Evolutionary conservation across 2,113 vertebrate genomes (phyloP).

Genomic region (Mormoops blainvillei): DNA sequence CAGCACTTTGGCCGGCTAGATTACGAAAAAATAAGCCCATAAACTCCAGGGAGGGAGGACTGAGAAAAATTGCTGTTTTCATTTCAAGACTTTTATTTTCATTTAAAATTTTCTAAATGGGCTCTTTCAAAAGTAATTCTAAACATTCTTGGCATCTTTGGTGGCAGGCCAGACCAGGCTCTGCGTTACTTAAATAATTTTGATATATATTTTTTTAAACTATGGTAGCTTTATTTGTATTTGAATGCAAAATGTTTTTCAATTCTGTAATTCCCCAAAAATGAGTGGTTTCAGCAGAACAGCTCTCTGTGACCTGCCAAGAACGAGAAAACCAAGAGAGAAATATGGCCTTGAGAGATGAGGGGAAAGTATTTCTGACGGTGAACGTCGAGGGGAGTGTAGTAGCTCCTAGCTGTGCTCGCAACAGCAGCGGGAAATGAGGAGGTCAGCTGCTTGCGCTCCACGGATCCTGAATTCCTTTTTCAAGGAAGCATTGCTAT

Average conservation of each 20-base stretch:
- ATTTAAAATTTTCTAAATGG: constrained; percentile 9
- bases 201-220: neutral
- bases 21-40: neutral
- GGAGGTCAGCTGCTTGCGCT: neutral
- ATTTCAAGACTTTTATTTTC: constrained; percentile 21
- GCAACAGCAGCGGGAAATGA: neutral
- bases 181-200: constrained; percentile 20
- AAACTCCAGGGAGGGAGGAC: neutral
- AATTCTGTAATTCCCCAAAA: neutral
- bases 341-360: neutral
- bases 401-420: neutral
- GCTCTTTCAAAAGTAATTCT: constrained; percentile 40
- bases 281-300: neutral
- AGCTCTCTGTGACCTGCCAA: neutral
- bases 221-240: neutral
- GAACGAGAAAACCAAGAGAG: neutral
- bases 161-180: neutral
- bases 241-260: constrained; percentile 40
- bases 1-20: neutral
- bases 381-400: neutral
- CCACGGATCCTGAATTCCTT: neutral
- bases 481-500: neutral
- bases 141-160: constrained; percentile 27
- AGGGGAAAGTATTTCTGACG: neutral
- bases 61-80: constrained; percentile 29